Conservation (phyloP, 2,888 invertebrate genomes). For the Camponotus fellah region DNA sequence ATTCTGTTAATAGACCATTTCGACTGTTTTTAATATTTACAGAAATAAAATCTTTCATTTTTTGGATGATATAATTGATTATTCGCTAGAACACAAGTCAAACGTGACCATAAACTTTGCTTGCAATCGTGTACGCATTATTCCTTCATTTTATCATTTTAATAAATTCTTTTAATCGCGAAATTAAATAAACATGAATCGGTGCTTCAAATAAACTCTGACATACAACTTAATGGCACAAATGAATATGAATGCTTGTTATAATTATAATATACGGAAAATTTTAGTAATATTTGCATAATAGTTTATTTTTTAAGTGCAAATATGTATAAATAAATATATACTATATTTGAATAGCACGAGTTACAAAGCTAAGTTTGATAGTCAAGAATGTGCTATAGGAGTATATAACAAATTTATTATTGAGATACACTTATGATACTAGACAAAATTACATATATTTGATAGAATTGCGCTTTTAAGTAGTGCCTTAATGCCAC, state of each 20-base stretch:
- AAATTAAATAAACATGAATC: conserved; percentile 14
- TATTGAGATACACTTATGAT: conserved; percentile 38
- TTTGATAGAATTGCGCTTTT: conserved; percentile 52
- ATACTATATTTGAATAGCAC: conserved; percentile 63
- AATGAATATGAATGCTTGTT: conserved; percentile 6
- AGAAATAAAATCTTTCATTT: conserved; percentile 64
- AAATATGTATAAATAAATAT: conserved; percentile 46
- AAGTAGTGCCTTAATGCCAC: conserved; percentile 68
- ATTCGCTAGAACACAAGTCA: conserved; percentile 61
- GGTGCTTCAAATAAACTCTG: not conserved
- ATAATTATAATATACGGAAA: conserved; percentile 5
- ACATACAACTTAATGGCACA: conserved; percentile 31
- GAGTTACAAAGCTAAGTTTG: conserved; percentile 63
- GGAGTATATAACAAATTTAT: conserved; percentile 50
- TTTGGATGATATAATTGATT: conserved; percentile 55
- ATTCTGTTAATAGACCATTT: conserved; percentile 72
- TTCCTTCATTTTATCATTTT: conserved; percentile 8
- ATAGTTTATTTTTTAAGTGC: not conserved
- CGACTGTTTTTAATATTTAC: conserved; percentile 76
- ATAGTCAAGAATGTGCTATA: conserved; percentile 54
- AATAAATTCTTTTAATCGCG: not conserved
- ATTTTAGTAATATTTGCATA: conserved; percentile 6
- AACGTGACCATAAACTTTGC: conserved; percentile 66
- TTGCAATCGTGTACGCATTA: conserved; percentile 52
- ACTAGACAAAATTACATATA: conserved; percentile 49